Conservation (phyloP, 2,797 vertebrate genomes). For the Heteromormyrus szaboi region DNA sequence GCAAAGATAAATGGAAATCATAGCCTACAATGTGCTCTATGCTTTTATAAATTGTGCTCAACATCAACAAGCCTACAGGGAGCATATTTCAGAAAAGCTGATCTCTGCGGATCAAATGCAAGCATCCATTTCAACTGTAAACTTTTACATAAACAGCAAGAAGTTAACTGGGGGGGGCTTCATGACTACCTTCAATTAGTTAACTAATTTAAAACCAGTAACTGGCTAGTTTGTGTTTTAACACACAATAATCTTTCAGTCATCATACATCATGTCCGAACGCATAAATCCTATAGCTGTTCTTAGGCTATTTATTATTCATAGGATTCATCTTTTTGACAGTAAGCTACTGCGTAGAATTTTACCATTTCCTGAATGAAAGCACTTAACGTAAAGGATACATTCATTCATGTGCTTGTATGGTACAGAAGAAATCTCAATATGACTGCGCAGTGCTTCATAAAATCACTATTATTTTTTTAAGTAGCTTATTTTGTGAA, state of each 20-base stretch:
- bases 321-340: not conserved
- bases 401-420: not conserved
- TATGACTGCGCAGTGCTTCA: not conserved
- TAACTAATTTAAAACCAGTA: not conserved
- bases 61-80: not conserved
- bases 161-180: not conserved
- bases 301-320: not conserved
- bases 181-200: not conserved
- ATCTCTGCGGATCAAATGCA: slow-evolving; percentile 9
- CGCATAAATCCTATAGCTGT: not conserved
- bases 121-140: not conserved
- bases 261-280: not conserved
- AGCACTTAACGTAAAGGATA: not conserved
- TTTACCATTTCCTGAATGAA: not conserved
- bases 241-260: not conserved
- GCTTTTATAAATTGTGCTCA: not conserved
- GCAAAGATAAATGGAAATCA: not conserved
- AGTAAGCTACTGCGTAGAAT: not conserved
- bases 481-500: not conserved
- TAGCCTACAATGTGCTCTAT: not conserved
- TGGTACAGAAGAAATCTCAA: not conserved
- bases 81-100: not conserved
- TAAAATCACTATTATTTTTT: not conserved
- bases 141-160: not conserved
- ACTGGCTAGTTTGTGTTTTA: not conserved